Base-by-base conservation (phyloP, 1,140 invertebrate genomes). In the Diuraphis noxia region DNA sequence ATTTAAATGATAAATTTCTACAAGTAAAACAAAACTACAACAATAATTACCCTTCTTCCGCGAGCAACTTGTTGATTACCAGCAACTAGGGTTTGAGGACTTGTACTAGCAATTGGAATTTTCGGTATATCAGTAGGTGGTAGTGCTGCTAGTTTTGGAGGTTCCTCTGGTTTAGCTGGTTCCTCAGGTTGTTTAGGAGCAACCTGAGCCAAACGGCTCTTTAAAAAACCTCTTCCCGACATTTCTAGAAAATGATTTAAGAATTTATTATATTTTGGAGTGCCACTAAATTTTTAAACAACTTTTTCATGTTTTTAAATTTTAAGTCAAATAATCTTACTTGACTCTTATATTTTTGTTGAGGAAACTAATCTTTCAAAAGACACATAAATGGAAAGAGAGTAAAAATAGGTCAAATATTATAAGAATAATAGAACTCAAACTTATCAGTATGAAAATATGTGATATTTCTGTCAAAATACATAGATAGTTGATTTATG, bases 221-320 rank as follows among this genome's bases (percentile, higher is more conserved):
- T 91, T 36, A 91, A 91, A 40, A 91, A 91, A 34, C 89, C 89
- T 38, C 89, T n/a, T 38, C 89, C 89, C 8, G 89, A 13, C 89
- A 91, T 91, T 40, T 36, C 89, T 91, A 49, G 9, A 38, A 90
- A 81, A 40, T 72, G 5, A 41, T 40, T 41, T 40, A n/a, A 82
- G 4, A 82, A 30, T 72, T 72, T 0, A 72, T 72, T n/a, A 72
- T 10, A 72, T 34, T 72, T 5, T 72, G 10, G 0, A 72, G 13
- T 72, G 56, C 4, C 13, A 72, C 13, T 72, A n/a, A 72, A 21
- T n/a, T 0, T 63, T 17, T 63, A 56, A 56, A 30, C 52, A 56
- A 52, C 1, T 30, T 30, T 30, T 56, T 56, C 25, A 56, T 6
- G 30, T 13, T 46, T 46, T 46, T 46, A 17, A 10, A 46, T 46